Evolutionary conservation across 2,797 vertebrate species (phyloP).

Genomic region (Cynodonichthys magdalenae): DNA sequence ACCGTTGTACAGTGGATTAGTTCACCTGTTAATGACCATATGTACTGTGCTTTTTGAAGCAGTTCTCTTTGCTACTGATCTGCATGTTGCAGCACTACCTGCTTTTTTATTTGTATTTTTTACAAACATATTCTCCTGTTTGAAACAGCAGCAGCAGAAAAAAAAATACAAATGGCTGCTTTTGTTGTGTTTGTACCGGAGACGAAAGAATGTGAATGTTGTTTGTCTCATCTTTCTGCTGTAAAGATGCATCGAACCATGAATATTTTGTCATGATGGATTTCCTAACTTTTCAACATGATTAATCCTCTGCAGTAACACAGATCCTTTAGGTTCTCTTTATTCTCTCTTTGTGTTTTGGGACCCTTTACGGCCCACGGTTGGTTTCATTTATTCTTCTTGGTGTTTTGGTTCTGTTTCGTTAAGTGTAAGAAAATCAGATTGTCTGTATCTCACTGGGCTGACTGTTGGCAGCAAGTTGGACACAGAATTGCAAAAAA

Average conservation of each 20-base stretch:
- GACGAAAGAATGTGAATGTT: background rate
- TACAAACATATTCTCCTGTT: slow-evolving; percentile 19
- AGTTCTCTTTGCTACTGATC: slow-evolving; percentile 17
- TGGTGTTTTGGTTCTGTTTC: too few species aligned
- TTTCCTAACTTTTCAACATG: too few species aligned
- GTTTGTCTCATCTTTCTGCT: background rate
- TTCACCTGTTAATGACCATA: slow-evolving; percentile 41
- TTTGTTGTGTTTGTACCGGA: slow-evolving; percentile 14
- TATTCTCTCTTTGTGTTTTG: too few species aligned
- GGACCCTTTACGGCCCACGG: too few species aligned
- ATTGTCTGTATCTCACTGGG: too few species aligned
- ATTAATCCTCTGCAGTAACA: too few species aligned
- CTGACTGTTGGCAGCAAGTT: too few species aligned
- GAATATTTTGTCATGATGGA: too few species aligned
- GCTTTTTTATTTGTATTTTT: slow-evolving; percentile 6
- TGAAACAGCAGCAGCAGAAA: slow-evolving; percentile 11
- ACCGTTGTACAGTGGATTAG: slow-evolving; percentile 19
- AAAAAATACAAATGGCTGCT: background rate
- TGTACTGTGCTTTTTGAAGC: slow-evolving; percentile 36
- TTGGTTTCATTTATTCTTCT: too few species aligned
- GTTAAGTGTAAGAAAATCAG: too few species aligned
- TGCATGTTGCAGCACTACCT: slow-evolving; percentile 41
- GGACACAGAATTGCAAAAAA: too few species aligned
- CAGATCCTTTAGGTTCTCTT: too few species aligned
- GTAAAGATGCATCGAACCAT: background rate